Evolutionary conservation across 2,113 vertebrate genomes (phyloP), one percentile per base, ranked within the genome.

Genomic region (Saguinus imperator): DNA sequence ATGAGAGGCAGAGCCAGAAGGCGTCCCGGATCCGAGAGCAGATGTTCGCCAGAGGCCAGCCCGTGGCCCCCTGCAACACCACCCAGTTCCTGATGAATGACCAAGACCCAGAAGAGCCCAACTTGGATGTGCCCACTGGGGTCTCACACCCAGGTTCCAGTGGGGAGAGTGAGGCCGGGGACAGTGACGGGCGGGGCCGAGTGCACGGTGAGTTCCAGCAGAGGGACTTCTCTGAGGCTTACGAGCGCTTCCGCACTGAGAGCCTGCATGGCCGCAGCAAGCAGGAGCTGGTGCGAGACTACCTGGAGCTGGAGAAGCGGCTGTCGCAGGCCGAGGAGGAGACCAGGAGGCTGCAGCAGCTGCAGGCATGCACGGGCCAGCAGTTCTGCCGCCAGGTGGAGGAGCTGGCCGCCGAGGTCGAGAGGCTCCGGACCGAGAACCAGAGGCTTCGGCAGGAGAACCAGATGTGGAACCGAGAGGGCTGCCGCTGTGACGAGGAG

Each of bases 1-100:
- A 99, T 32, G 99, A 99, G 98, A 97, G 98, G 6, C 99, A 99
- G 98, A 99, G 99, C 8, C 99, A 98, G 94, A 96, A 99, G 92
- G 99, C 99, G 35, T 99, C 99, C 29, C 97, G 99, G 52, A 89
- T 99, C 61, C 97, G 99, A 1, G 99, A 99, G 80, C 99, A 99
- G 98, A 99, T 99, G 99, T 99, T 99, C 10, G 99, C 99, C 94
- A 99, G 99, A 73, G 99, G 99, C 91, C 98, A 99, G 73, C 99
- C 99, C 0, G 99, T 99, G 80, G 99, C 99, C 0, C 99, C 99
- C 0, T 99, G 99, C 82, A 99, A 99, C 97, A 99, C 99, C 95
- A 99, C 99, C 27, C 99, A 99, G 97, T 99, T 99, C 96, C 98
- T 99, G 70, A 99, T 99, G 99, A 99, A 99, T 21, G 99, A 99